These are phyloP conservation scores for Papilio glaucus DNA, from an alignment of 1,140 invertebrate species.

Conservation along the genomic window DNA sequence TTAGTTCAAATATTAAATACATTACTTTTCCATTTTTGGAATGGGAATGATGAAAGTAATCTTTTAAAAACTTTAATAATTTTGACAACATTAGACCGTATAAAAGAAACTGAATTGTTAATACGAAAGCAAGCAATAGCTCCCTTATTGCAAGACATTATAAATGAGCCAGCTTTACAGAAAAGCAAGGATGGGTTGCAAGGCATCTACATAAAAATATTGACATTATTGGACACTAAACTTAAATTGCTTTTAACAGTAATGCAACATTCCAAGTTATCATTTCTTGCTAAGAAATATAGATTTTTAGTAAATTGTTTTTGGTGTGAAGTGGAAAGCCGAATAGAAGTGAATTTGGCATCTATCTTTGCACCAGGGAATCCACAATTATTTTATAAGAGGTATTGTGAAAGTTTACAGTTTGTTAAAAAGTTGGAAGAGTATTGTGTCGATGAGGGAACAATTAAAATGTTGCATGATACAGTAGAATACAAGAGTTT, in stretches of 20 bases:
- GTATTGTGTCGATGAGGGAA: slow-evolving; percentile 85
- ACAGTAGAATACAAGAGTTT: slow-evolving; percentile 89
- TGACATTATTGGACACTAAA: slow-evolving; percentile 88
- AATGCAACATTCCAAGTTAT: slow-evolving; percentile 85
- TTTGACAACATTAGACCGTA: slow-evolving; percentile 87
- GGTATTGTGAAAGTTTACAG: slow-evolving; percentile 91
- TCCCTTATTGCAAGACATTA: slow-evolving; percentile 88
- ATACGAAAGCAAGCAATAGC: slow-evolving; percentile 89
- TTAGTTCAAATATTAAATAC: slow-evolving; percentile 85
- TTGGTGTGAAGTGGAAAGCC: slow-evolving; percentile 93
- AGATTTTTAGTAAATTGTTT: slow-evolving; percentile 95
- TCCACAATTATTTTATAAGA: slow-evolving; percentile 93
- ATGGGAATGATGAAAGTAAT: slow-evolving; percentile 82
- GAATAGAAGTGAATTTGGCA: slow-evolving; percentile 90
- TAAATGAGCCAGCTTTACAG: slow-evolving; percentile 89
- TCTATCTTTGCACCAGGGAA: slow-evolving; percentile 96
- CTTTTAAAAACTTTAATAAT: slow-evolving; percentile 87
- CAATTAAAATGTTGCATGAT: slow-evolving; percentile 83
- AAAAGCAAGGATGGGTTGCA: slow-evolving; percentile 88
- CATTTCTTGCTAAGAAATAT: slow-evolving; percentile 87
- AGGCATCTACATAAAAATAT: slow-evolving; percentile 89
- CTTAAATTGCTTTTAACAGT: slow-evolving; percentile 85
- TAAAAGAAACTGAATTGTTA: slow-evolving; percentile 88
- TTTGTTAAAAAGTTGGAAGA: slow-evolving; percentile 91
- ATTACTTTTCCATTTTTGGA: slow-evolving; percentile 85